Percentiles rank a stretch among this genome's conserved stretches.
Conservation (phyloP, 2,888 invertebrate species). For the Tipula lateralis region DNA sequence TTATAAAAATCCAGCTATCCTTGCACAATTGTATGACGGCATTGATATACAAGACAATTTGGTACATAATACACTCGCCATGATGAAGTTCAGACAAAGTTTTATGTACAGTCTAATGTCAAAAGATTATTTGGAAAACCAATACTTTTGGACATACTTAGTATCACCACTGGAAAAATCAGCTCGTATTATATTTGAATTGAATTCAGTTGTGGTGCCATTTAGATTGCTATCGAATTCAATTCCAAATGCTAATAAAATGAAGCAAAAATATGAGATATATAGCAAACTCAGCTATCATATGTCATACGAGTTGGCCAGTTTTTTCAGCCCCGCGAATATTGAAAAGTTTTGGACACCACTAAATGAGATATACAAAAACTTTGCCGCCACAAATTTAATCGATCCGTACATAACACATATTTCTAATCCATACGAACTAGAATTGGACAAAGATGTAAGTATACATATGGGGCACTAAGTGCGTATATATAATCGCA, state of each 20-base stretch:
- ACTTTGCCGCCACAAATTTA: background rate
- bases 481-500: background rate
- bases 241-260: background rate
- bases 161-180: background rate
- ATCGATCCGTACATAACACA: background rate
- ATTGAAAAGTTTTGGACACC: background rate
- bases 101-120: background rate
- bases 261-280: background rate
- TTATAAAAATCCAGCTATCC: background rate
- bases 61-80: background rate
- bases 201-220: background rate
- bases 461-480: no score
- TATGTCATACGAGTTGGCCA: background rate
- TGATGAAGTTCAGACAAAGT: background rate
- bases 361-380: background rate
- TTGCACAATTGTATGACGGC: background rate
- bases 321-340: background rate
- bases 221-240: background rate
- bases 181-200: background rate
- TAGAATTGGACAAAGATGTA: background rate
- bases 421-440: background rate
- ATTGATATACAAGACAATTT: background rate
- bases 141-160: slow-evolving; percentile 20
- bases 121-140: background rate
- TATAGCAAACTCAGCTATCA: background rate